phyloP scores from a whole-genome alignment of 30 jellyfish, hydroid and myxozoan species.

The Aurelia coerulea region DNA sequence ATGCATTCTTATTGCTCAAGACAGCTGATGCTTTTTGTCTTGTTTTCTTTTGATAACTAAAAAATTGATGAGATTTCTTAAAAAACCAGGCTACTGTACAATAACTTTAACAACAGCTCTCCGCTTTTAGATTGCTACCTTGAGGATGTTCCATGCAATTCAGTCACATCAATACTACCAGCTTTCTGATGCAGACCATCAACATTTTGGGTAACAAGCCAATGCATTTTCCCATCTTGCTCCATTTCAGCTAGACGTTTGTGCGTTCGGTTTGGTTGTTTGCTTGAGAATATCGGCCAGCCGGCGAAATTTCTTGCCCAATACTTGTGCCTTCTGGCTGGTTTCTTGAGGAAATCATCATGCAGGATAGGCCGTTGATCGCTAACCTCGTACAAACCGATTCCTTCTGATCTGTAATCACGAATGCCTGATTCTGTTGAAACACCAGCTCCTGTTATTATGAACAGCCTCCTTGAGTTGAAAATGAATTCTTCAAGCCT shows the following conservation, averaged over 20 bases:
- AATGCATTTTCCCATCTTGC: slow-evolving; percentile 72
- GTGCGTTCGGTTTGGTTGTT: slow-evolving; percentile 75
- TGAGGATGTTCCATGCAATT: slow-evolving; percentile 91
- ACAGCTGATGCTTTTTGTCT: too few relatives aligned
- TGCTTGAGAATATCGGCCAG: slow-evolving; percentile 88
- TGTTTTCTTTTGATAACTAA: too few relatives aligned
- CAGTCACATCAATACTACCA: slow-evolving; percentile 81
- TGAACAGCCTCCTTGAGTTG: slow-evolving; percentile 60
- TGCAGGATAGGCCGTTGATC: slow-evolving; percentile 76
- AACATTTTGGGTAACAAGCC: slow-evolving; percentile 98
- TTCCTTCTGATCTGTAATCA: slow-evolving; percentile 90
- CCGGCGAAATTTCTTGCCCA: slow-evolving; percentile 97
- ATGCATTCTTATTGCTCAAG: too few relatives aligned
- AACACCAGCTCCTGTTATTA: slow-evolving; percentile 94
- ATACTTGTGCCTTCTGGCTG: slow-evolving; percentile 68
- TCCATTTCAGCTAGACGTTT: slow-evolving; percentile 75
- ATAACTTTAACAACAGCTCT: too few relatives aligned
- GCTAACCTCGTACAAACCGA: slow-evolving; percentile 81
- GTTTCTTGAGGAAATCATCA: slow-evolving; percentile 71
- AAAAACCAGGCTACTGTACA: too few relatives aligned
- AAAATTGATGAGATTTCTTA: too few relatives aligned
- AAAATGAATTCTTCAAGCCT: slow-evolving; percentile 43
- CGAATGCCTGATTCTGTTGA: slow-evolving; percentile 96
- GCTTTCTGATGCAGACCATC: slow-evolving; percentile 93
- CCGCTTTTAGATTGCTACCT: slow-evolving; percentile 37